Evolutionary conservation across 2,888 invertebrate species (phyloP).

Genomic region (Marronus borbonicus): DNA sequence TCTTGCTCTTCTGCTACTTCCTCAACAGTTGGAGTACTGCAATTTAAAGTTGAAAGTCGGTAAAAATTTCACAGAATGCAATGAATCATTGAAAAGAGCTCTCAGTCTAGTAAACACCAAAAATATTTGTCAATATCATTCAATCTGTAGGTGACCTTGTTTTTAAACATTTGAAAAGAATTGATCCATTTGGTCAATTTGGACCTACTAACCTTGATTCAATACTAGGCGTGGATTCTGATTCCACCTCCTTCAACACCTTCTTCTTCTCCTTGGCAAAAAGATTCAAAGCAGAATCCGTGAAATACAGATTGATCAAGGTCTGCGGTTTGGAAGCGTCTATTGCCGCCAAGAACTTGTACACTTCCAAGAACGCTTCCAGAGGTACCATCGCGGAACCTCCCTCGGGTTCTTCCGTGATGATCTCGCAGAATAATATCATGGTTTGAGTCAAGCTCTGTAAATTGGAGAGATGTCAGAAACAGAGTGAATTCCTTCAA

Average conservation of each 20-base stretch:
- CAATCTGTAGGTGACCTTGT: too few species aligned
- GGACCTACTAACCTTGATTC: slow-evolving; percentile 35
- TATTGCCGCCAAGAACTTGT: slow-evolving; percentile 74
- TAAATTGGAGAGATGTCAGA: slow-evolving; percentile 50
- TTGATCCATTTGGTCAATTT: too few species aligned
- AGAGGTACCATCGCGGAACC: slow-evolving; percentile 83
- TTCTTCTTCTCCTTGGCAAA: slow-evolving; percentile 50
- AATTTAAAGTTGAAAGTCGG: neutral
- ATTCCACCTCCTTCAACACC: neutral
- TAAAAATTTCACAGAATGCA: neutral
- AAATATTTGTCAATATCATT: too few species aligned
- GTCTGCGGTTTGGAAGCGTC: slow-evolving; percentile 71
- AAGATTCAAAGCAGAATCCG: slow-evolving; percentile 64
- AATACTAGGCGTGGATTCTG: slow-evolving; percentile 20
- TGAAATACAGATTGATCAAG: slow-evolving; percentile 65
- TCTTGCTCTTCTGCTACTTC: slow-evolving; percentile 46
- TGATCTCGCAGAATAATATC: slow-evolving; percentile 84
- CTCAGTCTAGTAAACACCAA: too few species aligned
- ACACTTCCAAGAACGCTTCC: slow-evolving; percentile 76
- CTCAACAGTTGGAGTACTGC: slow-evolving; percentile 35
- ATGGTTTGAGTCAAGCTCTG: slow-evolving; percentile 85
- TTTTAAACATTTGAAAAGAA: too few species aligned
- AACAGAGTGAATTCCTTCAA: neutral
- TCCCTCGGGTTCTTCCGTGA: slow-evolving; percentile 89
- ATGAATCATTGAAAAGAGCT: too few species aligned